phyloP scores from a whole-genome alignment of 2,888 invertebrate genomes.

The Diploptera punctata region DNA sequence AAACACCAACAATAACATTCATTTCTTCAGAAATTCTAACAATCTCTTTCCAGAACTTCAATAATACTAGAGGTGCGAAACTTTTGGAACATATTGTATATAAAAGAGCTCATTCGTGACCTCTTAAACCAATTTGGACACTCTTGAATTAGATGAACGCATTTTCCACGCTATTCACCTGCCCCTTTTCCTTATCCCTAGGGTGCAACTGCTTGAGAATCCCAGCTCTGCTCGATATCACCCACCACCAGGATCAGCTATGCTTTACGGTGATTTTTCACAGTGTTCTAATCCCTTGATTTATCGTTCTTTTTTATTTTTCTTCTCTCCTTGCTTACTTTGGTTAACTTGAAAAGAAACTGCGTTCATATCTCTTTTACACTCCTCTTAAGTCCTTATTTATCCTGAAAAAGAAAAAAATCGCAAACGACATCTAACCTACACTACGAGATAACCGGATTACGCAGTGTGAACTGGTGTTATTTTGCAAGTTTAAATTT shows the following conservation, averaged over 20 bases:
- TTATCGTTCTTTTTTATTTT: not conserved
- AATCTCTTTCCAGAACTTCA: too few species aligned
- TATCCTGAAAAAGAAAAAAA: not conserved
- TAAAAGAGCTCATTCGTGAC: too few species aligned
- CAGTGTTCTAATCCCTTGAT: not conserved
- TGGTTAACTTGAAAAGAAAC: constrained; percentile 2
- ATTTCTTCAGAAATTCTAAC: too few species aligned
- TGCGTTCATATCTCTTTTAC: not conserved
- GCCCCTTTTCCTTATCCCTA: not conserved
- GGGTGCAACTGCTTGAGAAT: not conserved
- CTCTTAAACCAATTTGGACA: too few species aligned
- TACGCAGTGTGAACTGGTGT: not conserved
- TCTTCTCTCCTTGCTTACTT: not conserved
- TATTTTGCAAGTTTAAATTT: not conserved
- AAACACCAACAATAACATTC: too few species aligned
- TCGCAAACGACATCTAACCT: not conserved
- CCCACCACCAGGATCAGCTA: not conserved
- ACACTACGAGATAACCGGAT: not conserved
- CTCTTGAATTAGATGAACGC: too few species aligned
- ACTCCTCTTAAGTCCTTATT: not conserved
- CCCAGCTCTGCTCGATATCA: not conserved
- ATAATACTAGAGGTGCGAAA: too few species aligned
- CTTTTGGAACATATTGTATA: too few species aligned
- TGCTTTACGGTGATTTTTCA: not conserved
- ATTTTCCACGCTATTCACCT: not conserved